These are phyloP conservation scores for Anarrhichthys ocellatus DNA, from an alignment of 2,113 vertebrate genomes.

Conservation along the genomic window DNA sequence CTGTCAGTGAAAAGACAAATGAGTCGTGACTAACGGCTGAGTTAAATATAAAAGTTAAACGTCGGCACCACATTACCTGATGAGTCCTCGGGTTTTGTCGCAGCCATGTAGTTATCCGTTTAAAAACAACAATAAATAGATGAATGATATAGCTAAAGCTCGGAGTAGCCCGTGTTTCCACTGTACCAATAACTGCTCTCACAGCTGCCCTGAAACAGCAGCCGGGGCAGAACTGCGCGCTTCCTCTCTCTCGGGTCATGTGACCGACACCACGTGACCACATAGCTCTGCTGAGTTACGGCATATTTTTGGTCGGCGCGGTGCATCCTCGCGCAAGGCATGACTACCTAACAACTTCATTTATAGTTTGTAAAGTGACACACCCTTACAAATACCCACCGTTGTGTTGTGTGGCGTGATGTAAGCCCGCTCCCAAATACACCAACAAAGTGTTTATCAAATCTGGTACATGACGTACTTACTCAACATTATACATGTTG, in stretches of 20 bases:
- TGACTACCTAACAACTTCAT: background rate
- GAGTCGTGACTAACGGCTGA: background rate
- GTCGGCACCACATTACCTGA: conserved; percentile 47
- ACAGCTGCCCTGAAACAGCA: background rate
- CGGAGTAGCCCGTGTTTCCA: too few relatives aligned
- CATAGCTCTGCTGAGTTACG: too few relatives aligned
- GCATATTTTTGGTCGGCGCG: background rate
- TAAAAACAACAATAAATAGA: conserved; percentile 10
- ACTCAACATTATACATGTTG: background rate
- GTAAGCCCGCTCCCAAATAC: background rate
- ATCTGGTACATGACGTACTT: background rate
- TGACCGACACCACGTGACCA: conserved; percentile 65
- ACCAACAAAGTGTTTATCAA: background rate
- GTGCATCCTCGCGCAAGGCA: background rate
- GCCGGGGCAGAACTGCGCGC: background rate
- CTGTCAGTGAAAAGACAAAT: background rate
- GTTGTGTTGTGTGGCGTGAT: background rate
- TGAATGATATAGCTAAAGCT: background rate
- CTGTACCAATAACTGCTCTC: background rate
- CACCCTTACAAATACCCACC: too few relatives aligned
- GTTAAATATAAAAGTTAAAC: background rate
- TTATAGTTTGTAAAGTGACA: background rate
- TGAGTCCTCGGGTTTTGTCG: conserved; percentile 7
- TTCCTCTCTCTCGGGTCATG: conserved; percentile 47
- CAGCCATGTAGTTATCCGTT: conserved; percentile 49